A percentile compares a stretch with the other conserved stretches of the same genome.
Evolutionary conservation across 2,797 vertebrate species (phyloP).

Genomic region (Sebastes miniatus): DNA sequence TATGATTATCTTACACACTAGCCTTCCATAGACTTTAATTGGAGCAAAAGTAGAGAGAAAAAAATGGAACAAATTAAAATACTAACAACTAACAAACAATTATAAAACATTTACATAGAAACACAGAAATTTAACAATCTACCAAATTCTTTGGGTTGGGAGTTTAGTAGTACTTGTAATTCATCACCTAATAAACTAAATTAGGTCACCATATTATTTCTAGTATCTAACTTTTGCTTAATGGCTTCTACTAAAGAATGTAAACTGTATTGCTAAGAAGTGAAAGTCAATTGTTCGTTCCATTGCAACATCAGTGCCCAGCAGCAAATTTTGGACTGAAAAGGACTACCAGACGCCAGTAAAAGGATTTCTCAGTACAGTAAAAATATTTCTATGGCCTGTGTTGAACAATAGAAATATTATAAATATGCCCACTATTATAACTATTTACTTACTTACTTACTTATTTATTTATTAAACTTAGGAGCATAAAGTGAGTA

Average conservation of each 20-base stretch:
- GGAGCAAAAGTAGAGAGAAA: background rate
- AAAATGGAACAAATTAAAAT: background rate
- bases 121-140: constrained; percentile 1
- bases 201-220: background rate
- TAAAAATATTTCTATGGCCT: too few species aligned
- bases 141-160: background rate
- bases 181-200: background rate
- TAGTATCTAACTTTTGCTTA: background rate
- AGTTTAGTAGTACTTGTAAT: background rate
- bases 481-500: too few species aligned
- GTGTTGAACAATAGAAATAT: too few species aligned
- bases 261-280: too few species aligned
- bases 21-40: background rate
- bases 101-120: background rate
- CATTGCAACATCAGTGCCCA: too few species aligned
- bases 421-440: too few species aligned
- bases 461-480: too few species aligned
- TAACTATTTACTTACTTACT: too few species aligned
- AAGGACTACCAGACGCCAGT: too few species aligned
- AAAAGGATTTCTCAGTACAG: too few species aligned
- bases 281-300: too few species aligned
- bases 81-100: background rate
- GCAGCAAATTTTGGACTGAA: too few species aligned
- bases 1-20: background rate
- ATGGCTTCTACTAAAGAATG: background rate